Conservation (phyloP, 2,888 invertebrate species). For the Ichneumon xanthorius region DNA sequence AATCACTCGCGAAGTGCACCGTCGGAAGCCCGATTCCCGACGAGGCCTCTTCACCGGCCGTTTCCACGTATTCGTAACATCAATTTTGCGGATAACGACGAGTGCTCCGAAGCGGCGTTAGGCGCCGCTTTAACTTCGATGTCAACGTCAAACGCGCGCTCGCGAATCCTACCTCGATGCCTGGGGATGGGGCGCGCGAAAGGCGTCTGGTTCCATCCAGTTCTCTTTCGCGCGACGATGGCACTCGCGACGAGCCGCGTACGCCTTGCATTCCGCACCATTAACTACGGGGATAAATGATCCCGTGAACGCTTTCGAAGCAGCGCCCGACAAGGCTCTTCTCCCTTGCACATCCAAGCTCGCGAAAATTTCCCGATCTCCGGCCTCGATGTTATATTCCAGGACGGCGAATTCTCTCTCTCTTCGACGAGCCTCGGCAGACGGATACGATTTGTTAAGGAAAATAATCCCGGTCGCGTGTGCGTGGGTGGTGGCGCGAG, state of each 20-base stretch:
- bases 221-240: slow-evolving; percentile 27
- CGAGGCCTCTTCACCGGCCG: slow-evolving; percentile 14
- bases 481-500: slow-evolving; percentile 9
- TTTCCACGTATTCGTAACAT: slow-evolving; percentile 65
- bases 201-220: neutral
- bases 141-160: slow-evolving; percentile 68
- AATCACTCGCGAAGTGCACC: slow-evolving; percentile 22
- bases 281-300: slow-evolving; percentile 77
- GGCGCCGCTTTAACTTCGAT: slow-evolving; percentile 71
- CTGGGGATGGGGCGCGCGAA: neutral
- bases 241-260: slow-evolving; percentile 7
- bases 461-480: slow-evolving; percentile 22
- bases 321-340: slow-evolving; percentile 3
- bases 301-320: slow-evolving; percentile 65
- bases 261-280: slow-evolving; percentile 60
- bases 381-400: neutral
- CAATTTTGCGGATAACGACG: slow-evolving; percentile 74
- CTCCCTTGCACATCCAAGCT: neutral
- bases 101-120: slow-evolving; percentile 49
- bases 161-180: neutral
- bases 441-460: slow-evolving; percentile 18
- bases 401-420: slow-evolving; percentile 13
- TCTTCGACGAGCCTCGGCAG: neutral
- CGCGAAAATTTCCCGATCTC: slow-evolving; percentile 9
- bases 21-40: neutral